Base-by-base conservation (phyloP, 2,113 vertebrate species). In the Marmota flaviventris region DNA sequence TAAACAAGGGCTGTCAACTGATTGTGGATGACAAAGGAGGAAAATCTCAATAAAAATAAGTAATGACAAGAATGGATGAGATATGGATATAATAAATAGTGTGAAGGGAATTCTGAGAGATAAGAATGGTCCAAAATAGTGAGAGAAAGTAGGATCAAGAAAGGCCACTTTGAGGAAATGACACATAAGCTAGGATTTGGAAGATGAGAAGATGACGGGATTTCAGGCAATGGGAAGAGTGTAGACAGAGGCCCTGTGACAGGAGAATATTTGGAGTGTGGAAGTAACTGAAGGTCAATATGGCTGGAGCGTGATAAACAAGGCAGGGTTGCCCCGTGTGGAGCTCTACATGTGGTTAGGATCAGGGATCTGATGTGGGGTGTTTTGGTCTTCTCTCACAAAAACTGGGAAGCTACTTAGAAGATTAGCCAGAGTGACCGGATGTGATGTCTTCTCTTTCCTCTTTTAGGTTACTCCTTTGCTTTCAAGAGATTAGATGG, bases 21-120 rank as follows among this genome's bases (percentile, higher is more conserved):
- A 93, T 58, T 48, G 9, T 65, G 56, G 24, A 85, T 37, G 51
- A 84, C 65, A 85, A 93, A 85, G 32, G 2, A 51, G 8, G 65
- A 72, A 24, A 70, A 78, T 39, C 8, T 72, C 37, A 81, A 27
- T 85, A 73, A 93, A 93, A 88, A 76, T 73, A 12, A 70, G 18
- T 69, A n/a, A 85, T 63, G 56, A 88, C 25, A 39, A 75, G 79
- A 79, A 79, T 79, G 69, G 37, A n/a, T 3, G 65, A 45, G 14
- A 42, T 75, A 85, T 42, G 78, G 29, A 29, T 2, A 29, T 87
- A 25, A 88, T 48, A 63, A 85, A 9, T 58, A 11, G 20, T 51
- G 17, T 39, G 8, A 85, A 65, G 2, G 22, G 20, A 91, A 56
- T 69, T 16, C 32, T 45, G 56, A 91, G 22, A 63, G 27, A 78